Percentiles rank a stretch among this genome's conserved stretches.
phyloP scores from a whole-genome alignment of 2,113 vertebrate species.

The Pachycephala philippinensis region DNA sequence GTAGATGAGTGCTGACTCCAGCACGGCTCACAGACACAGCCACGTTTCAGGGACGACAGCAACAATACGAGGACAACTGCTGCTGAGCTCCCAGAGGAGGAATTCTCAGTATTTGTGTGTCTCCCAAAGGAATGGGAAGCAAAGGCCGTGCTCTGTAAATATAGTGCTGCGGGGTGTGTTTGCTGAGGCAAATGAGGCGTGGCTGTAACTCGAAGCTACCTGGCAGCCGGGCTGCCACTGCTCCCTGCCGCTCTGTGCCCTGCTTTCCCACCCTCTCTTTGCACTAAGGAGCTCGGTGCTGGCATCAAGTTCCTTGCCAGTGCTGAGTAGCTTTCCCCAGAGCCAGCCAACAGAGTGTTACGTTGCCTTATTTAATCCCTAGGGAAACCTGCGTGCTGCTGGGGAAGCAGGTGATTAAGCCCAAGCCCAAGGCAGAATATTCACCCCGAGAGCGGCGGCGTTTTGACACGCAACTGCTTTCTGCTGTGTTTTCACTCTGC shows the following conservation, averaged over 20 bases:
- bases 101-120: conserved; percentile 20
- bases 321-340: background rate
- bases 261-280: background rate
- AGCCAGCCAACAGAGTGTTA: background rate
- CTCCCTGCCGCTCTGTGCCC: background rate
- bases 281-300: background rate
- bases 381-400: background rate
- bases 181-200: conserved; percentile 31
- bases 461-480: background rate
- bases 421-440: background rate
- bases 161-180: background rate
- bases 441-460: background rate
- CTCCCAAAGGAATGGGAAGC: conserved; percentile 24
- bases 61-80: background rate
- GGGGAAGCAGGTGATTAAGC: background rate
- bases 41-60: background rate
- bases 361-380: background rate
- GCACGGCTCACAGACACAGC: background rate
- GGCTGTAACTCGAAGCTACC: conserved; percentile 15
- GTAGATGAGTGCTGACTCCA: fast-evolving
- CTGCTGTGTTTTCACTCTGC: background rate
- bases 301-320: background rate
- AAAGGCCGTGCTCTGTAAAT: conserved; percentile 46
- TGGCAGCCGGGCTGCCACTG: background rate
- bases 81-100: conserved; percentile 38